Base-by-base conservation (phyloP, 2,888 invertebrate genomes). In the Atethmia centrago region DNA sequence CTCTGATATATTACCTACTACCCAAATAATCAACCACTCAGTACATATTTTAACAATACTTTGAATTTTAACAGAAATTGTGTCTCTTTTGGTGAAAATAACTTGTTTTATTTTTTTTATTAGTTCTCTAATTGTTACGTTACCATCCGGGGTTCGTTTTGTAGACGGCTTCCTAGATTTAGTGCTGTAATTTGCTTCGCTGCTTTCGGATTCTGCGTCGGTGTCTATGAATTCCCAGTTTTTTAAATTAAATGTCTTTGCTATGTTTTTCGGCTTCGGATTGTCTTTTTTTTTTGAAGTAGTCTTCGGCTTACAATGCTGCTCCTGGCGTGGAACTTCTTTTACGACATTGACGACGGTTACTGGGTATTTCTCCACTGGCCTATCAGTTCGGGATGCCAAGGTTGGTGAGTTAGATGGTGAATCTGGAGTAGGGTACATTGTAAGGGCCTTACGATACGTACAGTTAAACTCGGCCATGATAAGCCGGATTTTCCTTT, bases 381-480 rank as follows among this genome's bases (percentile, higher is more conserved):
- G 42, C 19, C 9, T 25, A 19, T 8, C 21, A 36, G n/a, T n/a
- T n/a, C n/a, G n/a, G n/a, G n/a, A n/a, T n/a, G 42, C 53, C 10
- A 21, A 14, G 10, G 42, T 21, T 12, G 65, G 53, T 25, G 65
- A 40, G 10, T 53, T 28, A 42, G 36, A 12, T 7, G 45, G 59
- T 10, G 58, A 61, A 14, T 69, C 53, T 28, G 56, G 25, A 21
- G 45, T 2, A 16, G 56, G 45, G 51, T 61, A 69, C 36, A 61
- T 51, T 19, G 68, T 69, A 19, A 68, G 16, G 25, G 59, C 68
- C n/a, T 61, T 59, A 4, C 31, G 47, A 40, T 68, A 59, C 10
- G 68, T 68, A 28, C 68, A 68, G 40, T 68, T 59, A 36, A 59
- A 68, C 10, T 68, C 49, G 1, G 49, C 36, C 59, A 59, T 69